Percentiles rank a stretch among this genome's conserved stretches.
Evolutionary conservation across 2,113 vertebrate species (phyloP).

Genomic region (Psephotus haematonotus): DNA sequence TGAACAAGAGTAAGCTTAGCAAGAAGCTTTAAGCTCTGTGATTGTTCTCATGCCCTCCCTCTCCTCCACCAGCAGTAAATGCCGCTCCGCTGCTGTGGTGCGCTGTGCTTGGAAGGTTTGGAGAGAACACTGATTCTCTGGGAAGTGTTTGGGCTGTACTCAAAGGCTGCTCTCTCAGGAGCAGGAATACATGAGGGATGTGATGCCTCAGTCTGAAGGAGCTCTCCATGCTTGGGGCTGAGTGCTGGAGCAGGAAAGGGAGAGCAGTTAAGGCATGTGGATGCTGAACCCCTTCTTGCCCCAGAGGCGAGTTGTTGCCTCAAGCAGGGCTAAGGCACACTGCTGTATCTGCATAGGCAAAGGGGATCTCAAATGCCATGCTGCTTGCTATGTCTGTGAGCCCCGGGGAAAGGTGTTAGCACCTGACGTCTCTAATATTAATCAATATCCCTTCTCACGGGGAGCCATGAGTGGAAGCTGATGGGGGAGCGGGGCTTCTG

Average conservation of each 20-base stretch:
- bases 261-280: neutral
- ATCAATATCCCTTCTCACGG: neutral
- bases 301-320: neutral
- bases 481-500: neutral
- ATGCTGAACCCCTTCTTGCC: neutral
- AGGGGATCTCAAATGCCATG: neutral
- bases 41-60: neutral
- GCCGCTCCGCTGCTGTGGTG: neutral
- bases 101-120: neutral
- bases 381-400: neutral
- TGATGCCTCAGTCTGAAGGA: neutral
- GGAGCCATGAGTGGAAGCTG: neutral
- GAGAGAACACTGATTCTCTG: neutral
- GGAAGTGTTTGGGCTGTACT: neutral
- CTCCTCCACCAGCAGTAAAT: neutral
- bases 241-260: neutral
- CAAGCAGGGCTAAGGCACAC: neutral
- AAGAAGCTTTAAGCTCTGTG: neutral
- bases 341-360: neutral
- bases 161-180: neutral
- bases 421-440: neutral
- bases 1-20: neutral
- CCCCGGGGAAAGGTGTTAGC: neutral
- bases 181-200: neutral
- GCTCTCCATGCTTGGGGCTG: neutral